Conservation (phyloP, 2,888 invertebrate genomes). For the Drosophila eohydei region DNA sequence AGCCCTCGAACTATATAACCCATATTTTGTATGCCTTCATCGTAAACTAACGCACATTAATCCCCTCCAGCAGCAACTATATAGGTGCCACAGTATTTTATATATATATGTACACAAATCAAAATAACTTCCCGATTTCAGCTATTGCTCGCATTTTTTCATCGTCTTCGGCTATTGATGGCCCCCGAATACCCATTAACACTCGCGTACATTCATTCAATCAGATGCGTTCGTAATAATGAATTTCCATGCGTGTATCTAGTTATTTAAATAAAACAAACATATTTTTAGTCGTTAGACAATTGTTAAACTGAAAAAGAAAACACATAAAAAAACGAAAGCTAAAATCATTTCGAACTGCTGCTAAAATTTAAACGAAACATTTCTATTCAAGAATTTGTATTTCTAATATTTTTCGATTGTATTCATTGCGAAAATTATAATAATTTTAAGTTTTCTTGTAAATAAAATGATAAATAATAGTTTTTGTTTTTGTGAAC, state of each 20-base stretch:
- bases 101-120: constrained; percentile 16
- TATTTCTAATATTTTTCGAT: constrained; percentile 51
- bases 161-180: constrained; percentile 27
- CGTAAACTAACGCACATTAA: constrained; percentile 15
- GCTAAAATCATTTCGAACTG: constrained; percentile 29
- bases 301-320: constrained; percentile 73
- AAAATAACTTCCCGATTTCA: constrained; percentile 16
- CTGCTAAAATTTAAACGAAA: constrained; percentile 37
- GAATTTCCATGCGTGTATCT: constrained; percentile 82
- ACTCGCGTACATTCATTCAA: constrained; percentile 76
- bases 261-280: constrained; percentile 81
- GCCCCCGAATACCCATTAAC: constrained; percentile 47
- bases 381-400: constrained; percentile 51
- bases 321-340: constrained; percentile 28
- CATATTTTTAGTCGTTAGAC: constrained; percentile 82
- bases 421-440: constrained; percentile 58
- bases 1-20: constrained; percentile 32
- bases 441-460: constrained; percentile 69
- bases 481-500: neutral
- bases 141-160: constrained; percentile 24
- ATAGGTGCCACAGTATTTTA: constrained; percentile 77
- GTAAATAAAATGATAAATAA: constrained; percentile 73
- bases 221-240: constrained; percentile 74
- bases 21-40: constrained; percentile 28
- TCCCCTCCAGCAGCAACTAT: constrained; percentile 35